Evolutionary conservation across 2,888 invertebrate genomes (phyloP).

Genomic region (Pseudanteris insignis): DNA sequence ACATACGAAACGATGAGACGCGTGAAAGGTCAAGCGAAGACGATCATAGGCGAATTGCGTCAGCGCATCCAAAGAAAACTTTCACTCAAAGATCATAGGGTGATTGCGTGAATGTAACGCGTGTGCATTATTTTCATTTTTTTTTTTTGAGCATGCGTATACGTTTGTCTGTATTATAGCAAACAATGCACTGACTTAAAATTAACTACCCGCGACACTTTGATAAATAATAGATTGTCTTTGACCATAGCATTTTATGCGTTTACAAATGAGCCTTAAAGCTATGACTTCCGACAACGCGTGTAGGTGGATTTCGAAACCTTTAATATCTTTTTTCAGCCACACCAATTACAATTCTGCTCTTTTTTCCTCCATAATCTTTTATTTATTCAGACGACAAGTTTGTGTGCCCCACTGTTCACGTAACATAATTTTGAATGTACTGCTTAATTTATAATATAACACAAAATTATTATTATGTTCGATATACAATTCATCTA

Average conservation of each 20-base stretch:
- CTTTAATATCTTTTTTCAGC: conserved; percentile 19
- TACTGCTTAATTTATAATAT: no score
- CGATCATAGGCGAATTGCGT: conserved; percentile 50
- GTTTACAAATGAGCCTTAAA: conserved; percentile 8
- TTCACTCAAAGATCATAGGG: conserved; percentile 49
- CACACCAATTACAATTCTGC: neutral
- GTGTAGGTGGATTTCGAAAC: conserved; percentile 28
- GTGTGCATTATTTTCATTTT: no score
- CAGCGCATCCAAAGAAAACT: conserved; percentile 52
- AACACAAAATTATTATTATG: no score
- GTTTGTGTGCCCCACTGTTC: no score
- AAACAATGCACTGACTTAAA: no score
- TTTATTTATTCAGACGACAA: neutral
- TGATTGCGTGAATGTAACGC: conserved; percentile 30
- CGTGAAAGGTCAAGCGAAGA: conserved; percentile 53
- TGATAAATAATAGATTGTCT: conserved; percentile 37
- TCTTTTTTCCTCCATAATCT: neutral
- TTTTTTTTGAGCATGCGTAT: no score
- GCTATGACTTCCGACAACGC: conserved; percentile 24
- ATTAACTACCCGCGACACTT: conserved; percentile 24
- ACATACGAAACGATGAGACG: no score
- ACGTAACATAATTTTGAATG: no score
- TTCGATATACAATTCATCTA: no score
- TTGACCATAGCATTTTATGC: conserved; percentile 28
- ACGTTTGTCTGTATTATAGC: no score